These are phyloP conservation scores for Coronaproctus castanopsis DNA, from an alignment of 2,888 invertebrate species.

Conservation along the genomic window DNA sequence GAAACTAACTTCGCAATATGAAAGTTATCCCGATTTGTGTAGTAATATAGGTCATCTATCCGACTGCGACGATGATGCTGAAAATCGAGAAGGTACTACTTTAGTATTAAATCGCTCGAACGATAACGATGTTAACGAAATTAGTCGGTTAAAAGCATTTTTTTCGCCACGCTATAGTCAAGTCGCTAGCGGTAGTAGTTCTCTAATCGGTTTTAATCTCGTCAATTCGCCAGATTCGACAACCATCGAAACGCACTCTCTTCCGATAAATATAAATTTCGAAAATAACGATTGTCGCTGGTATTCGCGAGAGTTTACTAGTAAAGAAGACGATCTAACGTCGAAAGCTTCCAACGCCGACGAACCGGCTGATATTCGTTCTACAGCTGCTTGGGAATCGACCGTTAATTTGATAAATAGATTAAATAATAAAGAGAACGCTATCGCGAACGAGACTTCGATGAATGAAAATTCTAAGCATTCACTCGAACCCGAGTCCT, in stretches of 20 bases:
- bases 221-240: background rate
- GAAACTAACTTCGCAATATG: background rate
- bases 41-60: background rate
- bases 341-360: background rate
- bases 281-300: background rate
- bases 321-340: background rate
- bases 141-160: constrained; percentile 6
- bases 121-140: background rate
- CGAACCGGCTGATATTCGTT: background rate
- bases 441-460: too few species aligned
- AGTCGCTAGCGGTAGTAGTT: constrained; percentile 2
- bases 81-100: too few species aligned
- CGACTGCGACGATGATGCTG: too few species aligned
- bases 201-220: constrained; percentile 5
- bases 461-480: too few species aligned
- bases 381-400: background rate
- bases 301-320: background rate
- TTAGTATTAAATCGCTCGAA: too few species aligned
- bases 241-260: background rate
- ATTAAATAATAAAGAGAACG: too few species aligned
- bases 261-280: background rate
- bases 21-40: too few species aligned
- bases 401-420: too few species aligned
- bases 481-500: too few species aligned
- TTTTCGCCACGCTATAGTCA: too few species aligned